Conservation (phyloP, 2,888 invertebrate species). For the Torymus tubicola region DNA sequence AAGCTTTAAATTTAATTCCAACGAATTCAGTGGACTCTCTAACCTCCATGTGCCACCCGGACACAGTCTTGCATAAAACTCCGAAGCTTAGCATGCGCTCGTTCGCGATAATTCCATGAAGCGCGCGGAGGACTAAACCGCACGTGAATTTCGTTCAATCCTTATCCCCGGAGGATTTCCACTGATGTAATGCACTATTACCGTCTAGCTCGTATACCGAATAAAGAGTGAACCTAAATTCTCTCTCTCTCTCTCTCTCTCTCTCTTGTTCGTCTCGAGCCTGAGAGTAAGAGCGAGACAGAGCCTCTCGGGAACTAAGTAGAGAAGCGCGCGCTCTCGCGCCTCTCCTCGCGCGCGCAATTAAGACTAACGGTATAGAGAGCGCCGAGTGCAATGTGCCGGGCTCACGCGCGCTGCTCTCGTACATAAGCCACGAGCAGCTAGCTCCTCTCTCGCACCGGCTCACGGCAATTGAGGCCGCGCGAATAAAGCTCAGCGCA, state of each 20-base stretch:
- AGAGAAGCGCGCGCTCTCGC: background rate
- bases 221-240: slow-evolving; percentile 41
- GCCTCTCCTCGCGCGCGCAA: slow-evolving; percentile 32
- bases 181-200: slow-evolving; percentile 27
- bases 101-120: background rate
- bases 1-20: no score
- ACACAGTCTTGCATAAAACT: no score
- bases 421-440: no score
- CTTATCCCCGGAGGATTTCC: slow-evolving; percentile 20
- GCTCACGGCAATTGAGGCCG: slow-evolving; percentile 18
- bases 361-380: slow-evolving; percentile 50
- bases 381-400: background rate
- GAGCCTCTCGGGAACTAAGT: slow-evolving; percentile 4
- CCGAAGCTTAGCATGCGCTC: no score
- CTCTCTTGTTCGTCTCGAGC: no score
- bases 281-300: slow-evolving; percentile 1
- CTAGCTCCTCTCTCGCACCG: background rate
- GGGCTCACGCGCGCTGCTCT: background rate
- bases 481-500: background rate
- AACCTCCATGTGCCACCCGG: no score
- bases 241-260: background rate
- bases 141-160: slow-evolving; percentile 4
- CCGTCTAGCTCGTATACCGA: background rate
- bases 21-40: no score
- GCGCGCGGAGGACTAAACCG: background rate